phyloP scores from a whole-genome alignment of 2,113 vertebrate genomes.

The Tursiops truncatus region DNA sequence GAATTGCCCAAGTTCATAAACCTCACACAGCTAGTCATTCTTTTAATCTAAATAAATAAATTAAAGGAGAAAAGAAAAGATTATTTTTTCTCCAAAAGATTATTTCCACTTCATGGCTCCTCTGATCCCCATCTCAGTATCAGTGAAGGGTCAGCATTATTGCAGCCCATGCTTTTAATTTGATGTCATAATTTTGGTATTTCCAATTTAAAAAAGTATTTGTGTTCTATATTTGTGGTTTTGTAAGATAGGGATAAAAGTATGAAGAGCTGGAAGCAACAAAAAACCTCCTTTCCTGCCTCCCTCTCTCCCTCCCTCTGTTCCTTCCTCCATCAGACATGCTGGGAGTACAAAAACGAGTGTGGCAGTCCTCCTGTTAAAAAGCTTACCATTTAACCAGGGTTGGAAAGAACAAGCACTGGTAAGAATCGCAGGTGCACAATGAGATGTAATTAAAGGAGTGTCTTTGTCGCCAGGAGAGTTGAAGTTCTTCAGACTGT shows the following conservation, averaged over 20 bases:
- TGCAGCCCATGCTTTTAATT: not conserved
- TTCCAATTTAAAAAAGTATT: not conserved
- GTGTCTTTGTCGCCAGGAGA: not conserved
- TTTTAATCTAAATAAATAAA: not conserved
- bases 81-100: not conserved
- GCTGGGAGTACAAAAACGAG: not conserved
- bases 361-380: not conserved
- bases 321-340: not conserved
- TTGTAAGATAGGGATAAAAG: not conserved
- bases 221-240: not conserved
- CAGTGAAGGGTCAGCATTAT: not conserved
- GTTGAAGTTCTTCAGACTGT: not conserved
- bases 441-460: not conserved
- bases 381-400: not conserved
- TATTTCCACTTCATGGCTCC: not conserved
- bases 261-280: not conserved
- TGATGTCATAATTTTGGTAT: not conserved
- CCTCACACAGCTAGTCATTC: not conserved
- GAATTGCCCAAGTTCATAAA: not conserved
- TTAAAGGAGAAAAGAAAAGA: not conserved
- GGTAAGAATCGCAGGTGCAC: not conserved
- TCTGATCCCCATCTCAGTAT: not conserved
- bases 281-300: not conserved
- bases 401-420: not conserved
- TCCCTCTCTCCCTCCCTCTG: rapidly evolving